These are phyloP conservation scores for Nerophis ophidion DNA, from an alignment of 2,113 vertebrate species.

Conservation along the genomic window DNA sequence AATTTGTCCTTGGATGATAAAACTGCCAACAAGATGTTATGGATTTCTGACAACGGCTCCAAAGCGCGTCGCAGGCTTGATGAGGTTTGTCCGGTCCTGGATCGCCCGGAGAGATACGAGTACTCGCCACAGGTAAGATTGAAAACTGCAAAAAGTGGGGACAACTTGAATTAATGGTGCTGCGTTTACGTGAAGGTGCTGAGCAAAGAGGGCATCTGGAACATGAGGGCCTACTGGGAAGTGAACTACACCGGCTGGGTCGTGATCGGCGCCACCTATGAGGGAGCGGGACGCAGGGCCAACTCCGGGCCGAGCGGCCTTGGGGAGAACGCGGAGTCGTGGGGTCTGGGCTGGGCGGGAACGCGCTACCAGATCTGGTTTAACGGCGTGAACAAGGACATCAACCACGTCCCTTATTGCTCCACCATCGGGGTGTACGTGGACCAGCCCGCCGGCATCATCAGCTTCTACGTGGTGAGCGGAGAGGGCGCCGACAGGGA, in stretches of 20 bases:
- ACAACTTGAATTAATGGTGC: neutral
- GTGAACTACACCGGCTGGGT: conserved; percentile 50
- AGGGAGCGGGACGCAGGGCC: conserved; percentile 36
- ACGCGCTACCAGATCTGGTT: conserved; percentile 52
- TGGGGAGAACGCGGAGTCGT: conserved; percentile 57
- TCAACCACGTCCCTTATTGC: conserved; percentile 17
- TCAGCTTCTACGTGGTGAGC: conserved; percentile 34
- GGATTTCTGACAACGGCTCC: conserved; percentile 42
- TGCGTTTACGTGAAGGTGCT: conserved; percentile 36
- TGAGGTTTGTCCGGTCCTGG: conserved; percentile 54
- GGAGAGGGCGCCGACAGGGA: conserved; percentile 32
- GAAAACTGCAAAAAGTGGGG: neutral
- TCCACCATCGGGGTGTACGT: conserved; percentile 49
- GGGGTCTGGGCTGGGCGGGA: conserved; percentile 54
- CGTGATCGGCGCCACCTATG: conserved; percentile 42
- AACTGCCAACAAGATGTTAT: conserved; percentile 58
- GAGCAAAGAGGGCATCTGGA: conserved; percentile 50
- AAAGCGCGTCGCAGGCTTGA: conserved; percentile 45
- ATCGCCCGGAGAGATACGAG: conserved; percentile 59
- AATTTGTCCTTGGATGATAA: conserved; percentile 51
- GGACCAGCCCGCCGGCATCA: conserved; percentile 52
- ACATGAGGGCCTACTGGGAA: conserved; percentile 52
- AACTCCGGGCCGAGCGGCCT: conserved; percentile 44
- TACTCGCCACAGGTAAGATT: conserved; percentile 48
- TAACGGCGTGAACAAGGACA: conserved; percentile 28